phyloP scores from a whole-genome alignment of 1,140 invertebrate genomes.

The Eriosoma lanigerum region DNA sequence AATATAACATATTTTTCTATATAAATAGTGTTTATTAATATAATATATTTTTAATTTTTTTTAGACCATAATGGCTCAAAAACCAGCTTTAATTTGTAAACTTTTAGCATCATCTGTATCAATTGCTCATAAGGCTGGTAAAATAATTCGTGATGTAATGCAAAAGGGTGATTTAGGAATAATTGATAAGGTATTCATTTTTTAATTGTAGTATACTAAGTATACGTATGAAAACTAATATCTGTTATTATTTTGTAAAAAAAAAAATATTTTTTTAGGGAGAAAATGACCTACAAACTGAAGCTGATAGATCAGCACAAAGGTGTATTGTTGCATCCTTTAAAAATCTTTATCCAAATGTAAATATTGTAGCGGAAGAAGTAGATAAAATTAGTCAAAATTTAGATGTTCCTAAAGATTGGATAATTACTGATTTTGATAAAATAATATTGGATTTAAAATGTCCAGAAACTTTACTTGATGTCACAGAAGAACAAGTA shows the following conservation, averaged over 20 bases:
- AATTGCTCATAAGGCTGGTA: slow-evolving; percentile 78
- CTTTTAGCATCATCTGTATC: slow-evolving; percentile 75
- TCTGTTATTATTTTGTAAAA: neutral
- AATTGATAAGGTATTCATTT: slow-evolving; percentile 79
- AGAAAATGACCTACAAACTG: slow-evolving; percentile 90
- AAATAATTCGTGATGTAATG: slow-evolving; percentile 88
- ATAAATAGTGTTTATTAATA: neutral
- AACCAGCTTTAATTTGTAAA: slow-evolving; percentile 66
- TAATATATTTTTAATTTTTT: slow-evolving; percentile 11
- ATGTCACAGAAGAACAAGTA: slow-evolving; percentile 66
- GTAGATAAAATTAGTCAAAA: slow-evolving; percentile 61
- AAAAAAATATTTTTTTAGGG: slow-evolving; percentile 44
- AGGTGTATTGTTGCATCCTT: slow-evolving; percentile 87
- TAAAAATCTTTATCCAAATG: slow-evolving; percentile 76
- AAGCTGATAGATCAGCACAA: slow-evolving; percentile 93
- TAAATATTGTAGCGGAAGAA: slow-evolving; percentile 93
- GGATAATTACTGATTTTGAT: slow-evolving; percentile 71
- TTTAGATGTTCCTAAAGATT: slow-evolving; percentile 68
- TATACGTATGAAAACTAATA: too few species aligned
- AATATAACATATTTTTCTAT: slow-evolving; percentile 10
- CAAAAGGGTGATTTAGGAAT: slow-evolving; percentile 85
- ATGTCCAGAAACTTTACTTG: slow-evolving; percentile 70
- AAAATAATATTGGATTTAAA: slow-evolving; percentile 69
- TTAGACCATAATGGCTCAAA: slow-evolving; percentile 62
- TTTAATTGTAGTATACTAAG: too few species aligned